These are phyloP conservation scores for Callocephalon fimbriatum DNA, from an alignment of 2,113 vertebrate species.

Conservation along the genomic window DNA sequence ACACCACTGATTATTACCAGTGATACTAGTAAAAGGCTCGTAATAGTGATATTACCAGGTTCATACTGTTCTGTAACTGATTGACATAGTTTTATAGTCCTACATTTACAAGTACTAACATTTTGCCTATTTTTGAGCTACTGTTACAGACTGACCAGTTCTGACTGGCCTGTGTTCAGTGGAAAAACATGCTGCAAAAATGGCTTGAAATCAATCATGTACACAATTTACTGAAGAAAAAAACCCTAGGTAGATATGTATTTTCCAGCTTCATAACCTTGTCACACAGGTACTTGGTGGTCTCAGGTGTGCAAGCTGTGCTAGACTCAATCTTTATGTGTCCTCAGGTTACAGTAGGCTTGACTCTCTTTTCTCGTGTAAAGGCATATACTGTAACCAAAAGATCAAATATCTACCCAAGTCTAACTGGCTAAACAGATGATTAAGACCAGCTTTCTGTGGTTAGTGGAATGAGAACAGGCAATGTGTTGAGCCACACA, in stretches of 20 bases:
- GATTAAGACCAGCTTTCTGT: neutral
- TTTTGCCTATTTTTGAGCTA: neutral
- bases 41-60: neutral
- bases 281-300: neutral
- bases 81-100: neutral
- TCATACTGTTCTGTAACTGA: neutral
- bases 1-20: neutral
- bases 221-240: neutral
- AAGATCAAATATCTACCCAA: neutral
- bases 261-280: neutral
- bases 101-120: neutral
- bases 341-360: neutral
- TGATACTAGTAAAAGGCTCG: neutral
- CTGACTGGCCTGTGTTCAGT: neutral
- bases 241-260: neutral
- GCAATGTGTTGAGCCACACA: neutral
- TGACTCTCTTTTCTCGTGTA: neutral
- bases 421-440: neutral
- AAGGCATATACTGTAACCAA: neutral
- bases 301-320: neutral
- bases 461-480: neutral
- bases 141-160: neutral
- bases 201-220: neutral
- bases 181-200: neutral
- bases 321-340: neutral